These are phyloP conservation scores for Brachylomia viminalis DNA, from an alignment of 2,888 invertebrate genomes.

Conservation along the genomic window DNA sequence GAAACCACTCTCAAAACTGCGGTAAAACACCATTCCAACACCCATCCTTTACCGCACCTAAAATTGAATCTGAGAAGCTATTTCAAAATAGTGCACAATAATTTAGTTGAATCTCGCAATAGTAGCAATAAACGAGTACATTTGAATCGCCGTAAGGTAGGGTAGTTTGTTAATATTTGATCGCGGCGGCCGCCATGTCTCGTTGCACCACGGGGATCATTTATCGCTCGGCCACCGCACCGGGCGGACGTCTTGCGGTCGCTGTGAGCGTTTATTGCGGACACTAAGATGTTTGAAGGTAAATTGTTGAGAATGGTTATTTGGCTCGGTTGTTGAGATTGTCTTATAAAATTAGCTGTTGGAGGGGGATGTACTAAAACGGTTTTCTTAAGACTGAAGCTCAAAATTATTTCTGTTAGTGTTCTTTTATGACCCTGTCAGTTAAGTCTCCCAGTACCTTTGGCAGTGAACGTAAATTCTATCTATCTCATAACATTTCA, in stretches of 20 bases:
- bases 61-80: slow-evolving; percentile 56
- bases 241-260: slow-evolving; percentile 78
- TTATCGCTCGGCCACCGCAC: slow-evolving; percentile 77
- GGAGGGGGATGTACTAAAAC: background rate
- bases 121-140: slow-evolving; percentile 78
- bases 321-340: slow-evolving; percentile 36
- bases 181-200: slow-evolving; percentile 79
- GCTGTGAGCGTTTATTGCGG: slow-evolving; percentile 77
- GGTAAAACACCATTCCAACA: slow-evolving; percentile 9
- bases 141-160: slow-evolving; percentile 80
- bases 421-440: background rate
- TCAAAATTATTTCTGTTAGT: background rate
- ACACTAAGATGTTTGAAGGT: slow-evolving; percentile 58
- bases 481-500: background rate
- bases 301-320: slow-evolving; percentile 50
- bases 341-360: slow-evolving; percentile 15
- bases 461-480: background rate
- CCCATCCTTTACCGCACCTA: slow-evolving; percentile 25
- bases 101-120: slow-evolving; percentile 70
- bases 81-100: slow-evolving; percentile 54
- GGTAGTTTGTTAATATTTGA: slow-evolving; percentile 89
- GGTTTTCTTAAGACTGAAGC: background rate
- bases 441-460: background rate
- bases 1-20: slow-evolving; percentile 12
- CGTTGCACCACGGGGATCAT: slow-evolving; percentile 77